Evolutionary conservation across 2,113 vertebrate genomes (phyloP).

Genomic region (Gnathonemus longibarbis): DNA sequence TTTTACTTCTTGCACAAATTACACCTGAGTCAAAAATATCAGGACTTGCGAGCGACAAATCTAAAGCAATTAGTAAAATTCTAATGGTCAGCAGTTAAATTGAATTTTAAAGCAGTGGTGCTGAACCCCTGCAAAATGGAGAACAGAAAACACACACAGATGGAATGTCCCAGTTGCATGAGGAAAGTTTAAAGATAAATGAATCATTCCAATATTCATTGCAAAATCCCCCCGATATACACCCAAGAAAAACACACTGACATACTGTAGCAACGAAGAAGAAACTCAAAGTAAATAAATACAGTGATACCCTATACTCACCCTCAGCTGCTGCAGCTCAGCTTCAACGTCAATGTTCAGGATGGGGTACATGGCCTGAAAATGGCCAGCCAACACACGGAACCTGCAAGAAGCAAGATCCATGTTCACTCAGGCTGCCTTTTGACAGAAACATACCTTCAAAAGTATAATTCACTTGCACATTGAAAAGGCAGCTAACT

Average conservation of each 20-base stretch:
- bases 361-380: constrained; percentile 62
- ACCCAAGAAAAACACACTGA: background rate
- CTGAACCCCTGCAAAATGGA: background rate
- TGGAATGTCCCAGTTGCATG: background rate
- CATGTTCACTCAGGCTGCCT: background rate
- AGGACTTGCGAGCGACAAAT: background rate
- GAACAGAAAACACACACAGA: background rate
- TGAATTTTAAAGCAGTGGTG: background rate
- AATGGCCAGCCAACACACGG: constrained; percentile 60
- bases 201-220: background rate
- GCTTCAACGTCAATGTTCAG: constrained; percentile 57
- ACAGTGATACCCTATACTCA: constrained; percentile 30
- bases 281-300: background rate
- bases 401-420: constrained; percentile 45
- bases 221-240: background rate
- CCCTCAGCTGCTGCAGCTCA: constrained; percentile 67
- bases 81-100: background rate
- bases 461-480: background rate
- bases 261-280: background rate
- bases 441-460: background rate
- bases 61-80: background rate
- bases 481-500: background rate
- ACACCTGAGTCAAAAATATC: background rate
- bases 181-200: background rate
- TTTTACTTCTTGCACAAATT: background rate